Percentiles rank a stretch among this genome's conserved stretches.
phyloP scores from a whole-genome alignment of 2,113 vertebrate species.

The Centropus bengalensis region DNA sequence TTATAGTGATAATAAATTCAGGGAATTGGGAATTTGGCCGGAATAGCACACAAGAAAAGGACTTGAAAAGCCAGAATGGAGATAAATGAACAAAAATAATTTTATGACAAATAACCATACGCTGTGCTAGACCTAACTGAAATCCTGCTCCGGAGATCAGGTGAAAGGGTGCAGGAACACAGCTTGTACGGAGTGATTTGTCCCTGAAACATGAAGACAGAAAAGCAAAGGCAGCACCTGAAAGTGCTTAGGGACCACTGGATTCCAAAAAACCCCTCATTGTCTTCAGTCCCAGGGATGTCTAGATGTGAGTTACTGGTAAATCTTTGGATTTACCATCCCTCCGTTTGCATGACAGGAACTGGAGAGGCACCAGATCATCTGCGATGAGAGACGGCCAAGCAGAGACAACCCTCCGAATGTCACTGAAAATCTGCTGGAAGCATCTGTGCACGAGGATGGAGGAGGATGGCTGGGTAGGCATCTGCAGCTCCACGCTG shows the following conservation, averaged over 20 bases:
- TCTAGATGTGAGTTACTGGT: background rate
- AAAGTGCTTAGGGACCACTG: background rate
- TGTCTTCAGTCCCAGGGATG: background rate
- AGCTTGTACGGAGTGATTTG: background rate
- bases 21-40: slow-evolving; percentile 70
- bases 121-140: background rate
- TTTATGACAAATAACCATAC: background rate
- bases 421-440: background rate
- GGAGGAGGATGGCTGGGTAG: background rate
- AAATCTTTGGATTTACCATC: background rate
- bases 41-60: background rate
- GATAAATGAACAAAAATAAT: slow-evolving; percentile 48
- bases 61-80: slow-evolving; percentile 56
- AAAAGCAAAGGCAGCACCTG: slow-evolving; percentile 16
- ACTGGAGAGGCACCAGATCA: background rate
- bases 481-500: background rate
- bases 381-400: rapidly evolving
- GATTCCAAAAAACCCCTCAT: slow-evolving; percentile 1
- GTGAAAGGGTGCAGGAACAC: background rate
- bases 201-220: slow-evolving; percentile 1
- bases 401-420: background rate
- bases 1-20: slow-evolving; percentile 70
- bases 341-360: background rate
- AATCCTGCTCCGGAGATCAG: background rate
- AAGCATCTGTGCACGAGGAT: no score